Evolutionary conservation across 30 jellyfish, hydroid and myxozoan genomes (phyloP).

Genomic region (Hydra vulgaris): DNA sequence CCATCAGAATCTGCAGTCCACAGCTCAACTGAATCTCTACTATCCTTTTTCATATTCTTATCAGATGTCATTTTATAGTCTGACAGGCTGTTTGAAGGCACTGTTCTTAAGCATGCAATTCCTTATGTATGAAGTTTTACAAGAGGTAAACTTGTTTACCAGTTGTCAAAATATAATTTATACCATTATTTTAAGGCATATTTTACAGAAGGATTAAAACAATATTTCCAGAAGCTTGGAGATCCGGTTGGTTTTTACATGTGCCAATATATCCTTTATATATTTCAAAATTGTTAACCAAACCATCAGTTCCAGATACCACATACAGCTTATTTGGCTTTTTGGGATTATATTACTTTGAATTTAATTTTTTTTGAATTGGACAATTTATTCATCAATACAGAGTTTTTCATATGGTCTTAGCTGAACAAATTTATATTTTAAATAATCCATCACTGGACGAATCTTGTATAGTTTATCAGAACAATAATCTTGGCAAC

Average conservation of each 20-base stretch:
- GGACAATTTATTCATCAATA: not conserved
- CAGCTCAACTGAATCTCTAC: too few species aligned
- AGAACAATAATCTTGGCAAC: too few species aligned
- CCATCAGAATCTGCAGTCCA: too few species aligned
- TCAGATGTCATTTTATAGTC: not conserved
- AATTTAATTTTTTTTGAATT: not conserved
- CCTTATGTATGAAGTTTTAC: conserved; percentile 3
- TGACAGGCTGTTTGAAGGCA: not conserved
- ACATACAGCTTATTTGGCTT: not conserved
- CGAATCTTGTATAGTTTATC: too few species aligned
- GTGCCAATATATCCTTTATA: conserved; percentile 5
- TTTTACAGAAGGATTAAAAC: not conserved
- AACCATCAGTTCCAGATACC: conserved; percentile 4
- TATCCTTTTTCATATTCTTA: too few species aligned
- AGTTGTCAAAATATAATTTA: not conserved
- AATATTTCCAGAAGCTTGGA: conserved; percentile 12
- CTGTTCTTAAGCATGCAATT: conserved; percentile 5
- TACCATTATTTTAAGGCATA: not conserved
- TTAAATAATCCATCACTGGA: too few species aligned
- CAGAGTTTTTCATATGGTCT: too few species aligned
- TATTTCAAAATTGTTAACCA: not conserved
- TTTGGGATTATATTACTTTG: not conserved
- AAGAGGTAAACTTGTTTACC: not conserved
- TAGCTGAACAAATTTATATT: too few species aligned
- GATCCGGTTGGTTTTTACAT: not conserved